A percentile compares a stretch with the other conserved stretches of the same genome.
Evolutionary conservation across 2,113 vertebrate genomes (phyloP).

Genomic region (Scolopax mira): DNA sequence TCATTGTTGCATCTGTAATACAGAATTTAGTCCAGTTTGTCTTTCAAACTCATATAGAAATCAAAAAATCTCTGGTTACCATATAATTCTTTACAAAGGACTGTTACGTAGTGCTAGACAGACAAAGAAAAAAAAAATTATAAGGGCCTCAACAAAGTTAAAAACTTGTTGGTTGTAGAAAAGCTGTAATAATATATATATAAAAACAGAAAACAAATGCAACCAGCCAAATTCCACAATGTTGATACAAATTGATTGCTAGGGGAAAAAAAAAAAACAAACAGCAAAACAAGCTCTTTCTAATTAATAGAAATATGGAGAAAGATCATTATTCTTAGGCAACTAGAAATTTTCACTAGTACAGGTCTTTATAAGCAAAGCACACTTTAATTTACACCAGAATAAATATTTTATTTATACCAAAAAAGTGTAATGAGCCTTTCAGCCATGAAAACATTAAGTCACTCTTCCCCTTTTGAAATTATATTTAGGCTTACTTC

Average conservation of each 20-base stretch:
- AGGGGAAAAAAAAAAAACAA: accelerated
- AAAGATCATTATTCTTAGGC: not conserved
- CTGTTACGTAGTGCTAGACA: not conserved
- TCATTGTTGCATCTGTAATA: not conserved
- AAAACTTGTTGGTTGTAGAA: not conserved
- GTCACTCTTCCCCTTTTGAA: not conserved
- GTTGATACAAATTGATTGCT: not conserved
- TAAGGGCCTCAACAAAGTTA: not conserved
- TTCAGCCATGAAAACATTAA: not conserved
- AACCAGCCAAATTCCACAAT: accelerated
- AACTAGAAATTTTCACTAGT: not conserved
- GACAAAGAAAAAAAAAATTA: not conserved
- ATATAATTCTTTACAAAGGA: not conserved
- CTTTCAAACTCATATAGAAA: not conserved
- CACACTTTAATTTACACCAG: not conserved
- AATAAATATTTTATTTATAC: not conserved
- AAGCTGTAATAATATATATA: not conserved
- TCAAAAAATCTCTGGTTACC: not conserved
- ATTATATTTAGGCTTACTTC: not conserved
- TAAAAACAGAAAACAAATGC: not conserved
- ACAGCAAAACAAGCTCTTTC: not conserved
- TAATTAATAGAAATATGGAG: not conserved
- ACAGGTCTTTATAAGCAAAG: not conserved
- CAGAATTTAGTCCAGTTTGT: not conserved
- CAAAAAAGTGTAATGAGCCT: not conserved